Conservation (phyloP, 2,113 vertebrate genomes). For the Limanda limanda region DNA sequence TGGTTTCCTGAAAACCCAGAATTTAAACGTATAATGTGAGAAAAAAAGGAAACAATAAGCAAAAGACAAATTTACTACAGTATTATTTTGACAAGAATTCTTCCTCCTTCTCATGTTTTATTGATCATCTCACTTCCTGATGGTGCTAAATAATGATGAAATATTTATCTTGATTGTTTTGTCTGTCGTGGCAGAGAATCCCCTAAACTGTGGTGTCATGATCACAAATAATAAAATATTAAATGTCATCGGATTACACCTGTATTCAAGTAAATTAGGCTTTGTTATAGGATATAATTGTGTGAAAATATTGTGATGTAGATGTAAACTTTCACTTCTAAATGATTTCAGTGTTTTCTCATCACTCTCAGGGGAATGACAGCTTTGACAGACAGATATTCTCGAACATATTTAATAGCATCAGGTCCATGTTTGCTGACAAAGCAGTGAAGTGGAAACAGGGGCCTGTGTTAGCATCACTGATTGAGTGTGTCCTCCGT, state of each 20-base stretch:
- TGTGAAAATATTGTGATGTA: neutral
- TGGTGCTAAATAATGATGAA: neutral
- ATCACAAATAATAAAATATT: neutral
- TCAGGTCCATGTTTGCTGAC: neutral
- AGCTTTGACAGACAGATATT: neutral
- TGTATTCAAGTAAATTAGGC: too few species aligned
- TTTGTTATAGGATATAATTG: too few species aligned
- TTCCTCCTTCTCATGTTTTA: neutral
- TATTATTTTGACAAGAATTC: neutral
- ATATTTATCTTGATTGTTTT: too few species aligned
- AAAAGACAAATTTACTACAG: neutral
- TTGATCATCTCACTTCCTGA: neutral
- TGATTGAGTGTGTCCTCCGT: constrained; percentile 22
- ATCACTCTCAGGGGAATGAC: neutral
- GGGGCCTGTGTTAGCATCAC: constrained; percentile 19
- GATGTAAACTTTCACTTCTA: neutral
- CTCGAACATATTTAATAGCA: neutral
- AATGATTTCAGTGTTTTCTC: neutral
- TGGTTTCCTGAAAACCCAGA: too few species aligned
- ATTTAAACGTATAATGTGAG: too few species aligned
- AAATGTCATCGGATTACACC: neutral
- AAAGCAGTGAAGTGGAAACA: neutral
- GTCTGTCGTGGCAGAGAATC: too few species aligned
- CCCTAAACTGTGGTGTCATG: too few species aligned
- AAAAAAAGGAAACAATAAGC: too few species aligned